Base-by-base conservation (phyloP, 37 sponge, comb jelly and placozoan genomes). In the Aphrocallistes beatrix region DNA sequence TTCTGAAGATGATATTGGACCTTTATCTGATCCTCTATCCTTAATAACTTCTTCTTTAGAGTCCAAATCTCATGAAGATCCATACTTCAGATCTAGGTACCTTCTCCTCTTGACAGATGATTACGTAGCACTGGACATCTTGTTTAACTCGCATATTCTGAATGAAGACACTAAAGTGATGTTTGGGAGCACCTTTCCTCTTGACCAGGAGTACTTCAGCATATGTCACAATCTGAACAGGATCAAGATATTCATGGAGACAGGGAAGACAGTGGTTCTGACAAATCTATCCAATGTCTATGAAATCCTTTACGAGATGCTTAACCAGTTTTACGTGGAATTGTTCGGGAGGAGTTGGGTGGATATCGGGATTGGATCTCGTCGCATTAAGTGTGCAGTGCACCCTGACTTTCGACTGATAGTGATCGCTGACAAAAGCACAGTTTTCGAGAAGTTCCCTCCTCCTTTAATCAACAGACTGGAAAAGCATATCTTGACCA, bases 1-100 rank as follows among this genome's bases (percentile, higher is more conserved):
- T 13, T n/a, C n/a, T n/a, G 75, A 60, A 25, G 21, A 13, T 60
- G 32, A 21, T 3, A 60, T 13, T 25, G 75, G 75, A 3, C 75
- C 75, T 60, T 60, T 60, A 60, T 60, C 75, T 13, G 75, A 60
- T 13, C 75, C 75, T 60, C 34, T 60, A 13, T 60, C 75, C n/a
- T 30, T 60, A 6, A 60, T 60, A 3, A 21, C 28, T 6, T n/a
- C n/a, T n/a, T n/a, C n/a, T n/a, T n/a, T n/a, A n/a, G n/a, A n/a
- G n/a, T 47, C 49, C 17, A 13, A 47, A 47, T 21, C 17, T 47
- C 28, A 13, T 25, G 75, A 60, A 3, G 10, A 19, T 60, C 6
- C 75, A 8, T 60, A 19, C 21, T 19, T 25, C n/a, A 60, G 75
- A 60, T 60, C 75, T 6, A 3, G 75, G 3, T 60, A 60, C n/a